These are phyloP conservation scores for Hypercompe scribonia DNA, from an alignment of 2,888 invertebrate species.

Conservation along the genomic window DNA sequence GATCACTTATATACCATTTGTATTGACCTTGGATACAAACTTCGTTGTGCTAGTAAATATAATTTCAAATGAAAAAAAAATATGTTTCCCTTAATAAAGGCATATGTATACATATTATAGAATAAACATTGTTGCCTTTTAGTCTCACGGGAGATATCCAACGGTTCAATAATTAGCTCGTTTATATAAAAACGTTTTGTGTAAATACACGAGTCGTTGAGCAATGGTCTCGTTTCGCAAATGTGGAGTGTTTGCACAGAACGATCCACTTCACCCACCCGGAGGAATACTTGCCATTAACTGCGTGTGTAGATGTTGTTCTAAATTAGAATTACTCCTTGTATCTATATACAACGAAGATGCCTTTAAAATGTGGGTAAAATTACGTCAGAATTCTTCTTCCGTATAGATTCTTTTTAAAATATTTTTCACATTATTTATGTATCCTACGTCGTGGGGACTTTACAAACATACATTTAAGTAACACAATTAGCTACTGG, in stretches of 20 bases:
- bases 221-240: constrained; percentile 39
- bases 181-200: constrained; percentile 23
- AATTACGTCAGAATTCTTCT: background rate
- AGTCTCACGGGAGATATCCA: constrained; percentile 1
- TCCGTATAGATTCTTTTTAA: background rate
- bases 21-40: background rate
- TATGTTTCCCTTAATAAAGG: background rate
- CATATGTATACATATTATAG: no score
- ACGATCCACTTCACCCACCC: constrained; percentile 38
- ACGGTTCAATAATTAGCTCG: constrained; percentile 10
- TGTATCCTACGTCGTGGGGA: no score
- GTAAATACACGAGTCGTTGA: constrained; percentile 25
- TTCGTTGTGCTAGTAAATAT: background rate
- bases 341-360: background rate
- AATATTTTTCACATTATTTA: no score
- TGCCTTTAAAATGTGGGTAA: background rate
- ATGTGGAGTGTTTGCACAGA: constrained; percentile 39
- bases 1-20: no score
- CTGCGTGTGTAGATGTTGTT: constrained; percentile 18
- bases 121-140: background rate
- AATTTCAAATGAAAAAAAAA: background rate
- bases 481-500: no score
- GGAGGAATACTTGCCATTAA: constrained; percentile 46
- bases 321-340: constrained; percentile 13
- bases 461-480: no score